These are phyloP conservation scores for Steinernema khuongi DNA, from an alignment of 1,140 invertebrate species.

Conservation along the genomic window DNA sequence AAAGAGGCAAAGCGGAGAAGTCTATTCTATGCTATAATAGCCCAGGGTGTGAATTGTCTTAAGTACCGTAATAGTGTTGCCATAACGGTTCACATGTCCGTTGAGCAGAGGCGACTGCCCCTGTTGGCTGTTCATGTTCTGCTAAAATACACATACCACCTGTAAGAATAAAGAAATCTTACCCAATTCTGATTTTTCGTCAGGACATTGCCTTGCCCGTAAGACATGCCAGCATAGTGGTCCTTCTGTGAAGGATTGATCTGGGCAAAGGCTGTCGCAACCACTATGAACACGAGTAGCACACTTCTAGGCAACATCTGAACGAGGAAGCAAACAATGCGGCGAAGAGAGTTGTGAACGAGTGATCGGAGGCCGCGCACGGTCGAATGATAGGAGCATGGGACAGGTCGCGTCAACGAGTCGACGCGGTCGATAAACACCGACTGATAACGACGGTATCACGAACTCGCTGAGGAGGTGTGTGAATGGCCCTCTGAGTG, in stretches of 20 bases:
- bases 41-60: too few relatives aligned
- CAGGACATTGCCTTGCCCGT: neutral
- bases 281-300: neutral
- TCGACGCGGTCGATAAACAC: neutral
- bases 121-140: neutral
- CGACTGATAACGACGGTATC: neutral
- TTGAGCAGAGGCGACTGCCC: conserved; percentile 9
- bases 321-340: neutral
- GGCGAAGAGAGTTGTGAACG: neutral
- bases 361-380: neutral
- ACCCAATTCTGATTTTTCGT: neutral
- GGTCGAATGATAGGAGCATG: neutral
- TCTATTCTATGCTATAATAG: neutral
- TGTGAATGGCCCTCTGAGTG: too few relatives aligned
- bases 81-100: neutral
- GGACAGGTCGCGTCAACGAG: neutral
- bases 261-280: neutral
- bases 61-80: neutral
- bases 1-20: neutral
- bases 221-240: neutral
- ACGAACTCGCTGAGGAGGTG: neutral
- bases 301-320: neutral
- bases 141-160: neutral
- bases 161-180: neutral
- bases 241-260: neutral